Evolutionary conservation across 2,113 vertebrate genomes (phyloP).

Genomic region (Xiphorhynchus elegans): DNA sequence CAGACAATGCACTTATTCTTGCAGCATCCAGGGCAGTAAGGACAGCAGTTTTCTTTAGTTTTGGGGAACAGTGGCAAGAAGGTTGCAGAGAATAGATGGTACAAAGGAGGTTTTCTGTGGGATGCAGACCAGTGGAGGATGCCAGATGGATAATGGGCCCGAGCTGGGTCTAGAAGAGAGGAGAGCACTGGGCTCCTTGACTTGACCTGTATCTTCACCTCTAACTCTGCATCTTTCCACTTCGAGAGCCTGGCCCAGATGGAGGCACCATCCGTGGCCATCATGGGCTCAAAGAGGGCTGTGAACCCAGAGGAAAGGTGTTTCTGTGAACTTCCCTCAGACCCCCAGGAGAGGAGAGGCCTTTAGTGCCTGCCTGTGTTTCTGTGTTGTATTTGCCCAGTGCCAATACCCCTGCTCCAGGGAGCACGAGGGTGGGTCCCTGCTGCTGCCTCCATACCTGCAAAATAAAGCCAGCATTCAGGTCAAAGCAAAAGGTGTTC

Average conservation of each 20-base stretch:
- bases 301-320: neutral
- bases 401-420: neutral
- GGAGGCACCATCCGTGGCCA: neutral
- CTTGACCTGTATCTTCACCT: neutral
- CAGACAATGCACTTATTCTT: neutral
- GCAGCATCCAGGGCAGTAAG: neutral
- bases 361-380: neutral
- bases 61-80: neutral
- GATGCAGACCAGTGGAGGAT: neutral
- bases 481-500: constrained; percentile 1
- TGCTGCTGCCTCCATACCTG: neutral
- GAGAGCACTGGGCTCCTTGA: neutral
- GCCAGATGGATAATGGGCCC: neutral
- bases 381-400: neutral
- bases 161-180: neutral
- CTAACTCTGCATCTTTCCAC: neutral
- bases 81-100: neutral
- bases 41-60: neutral
- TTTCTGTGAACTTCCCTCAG: neutral
- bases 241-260: neutral
- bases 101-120: neutral
- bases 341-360: neutral
- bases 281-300: neutral
- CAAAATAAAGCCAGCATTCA: neutral
- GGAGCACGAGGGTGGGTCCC: rapidly evolving